Base-by-base conservation (phyloP, 2,113 vertebrate genomes). In the Colius striatus region DNA sequence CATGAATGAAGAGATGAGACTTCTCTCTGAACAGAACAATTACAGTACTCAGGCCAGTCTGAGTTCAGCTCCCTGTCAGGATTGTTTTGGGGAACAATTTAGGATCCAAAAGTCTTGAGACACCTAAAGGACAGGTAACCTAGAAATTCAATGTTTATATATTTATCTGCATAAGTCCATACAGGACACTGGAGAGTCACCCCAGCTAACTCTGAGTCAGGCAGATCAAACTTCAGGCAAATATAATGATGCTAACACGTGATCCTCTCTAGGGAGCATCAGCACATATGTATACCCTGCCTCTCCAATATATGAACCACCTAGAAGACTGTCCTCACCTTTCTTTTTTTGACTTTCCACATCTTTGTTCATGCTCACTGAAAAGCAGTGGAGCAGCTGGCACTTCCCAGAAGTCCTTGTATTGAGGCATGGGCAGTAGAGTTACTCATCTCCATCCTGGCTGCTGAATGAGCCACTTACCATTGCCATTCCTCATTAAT, bases 241-340 rank as follows among this genome's bases (percentile, higher is more conserved):
- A 63, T 43, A 60, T 4, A 50, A 29, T 10, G 36, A 30, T 7
- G 18, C 6, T 9, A 13, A 11, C 2, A 32, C 5, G 11, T 27
- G 22, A 38, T 38, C 20, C 45, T 50, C 41, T 23, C 30, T 36
- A 55, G 13, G 68, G 34, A 76, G 20, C 26, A 38, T 7, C 72
- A 27, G 18, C 14, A 25, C 0, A 0, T 34, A 29, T 5, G 13
- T 0, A 27, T 27, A 9, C 48, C 41, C 50, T 47, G 41, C 19
- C 86, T 76, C 45, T 80, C 36, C 80, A 27, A 80, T 62, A 63
- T 65, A 34, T 61, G 50, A 45, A 61, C 23, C 2, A 3, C 10
- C 71, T 34, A 14, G 32, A 43, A 51, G 41, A 3, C 19, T 32
- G 9, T 16, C 45, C 36, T 9, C 4, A 9, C 5, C 5, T 54